phyloP scores from a whole-genome alignment of 1,140 invertebrate genomes.

The Neuroterus valhalla region DNA sequence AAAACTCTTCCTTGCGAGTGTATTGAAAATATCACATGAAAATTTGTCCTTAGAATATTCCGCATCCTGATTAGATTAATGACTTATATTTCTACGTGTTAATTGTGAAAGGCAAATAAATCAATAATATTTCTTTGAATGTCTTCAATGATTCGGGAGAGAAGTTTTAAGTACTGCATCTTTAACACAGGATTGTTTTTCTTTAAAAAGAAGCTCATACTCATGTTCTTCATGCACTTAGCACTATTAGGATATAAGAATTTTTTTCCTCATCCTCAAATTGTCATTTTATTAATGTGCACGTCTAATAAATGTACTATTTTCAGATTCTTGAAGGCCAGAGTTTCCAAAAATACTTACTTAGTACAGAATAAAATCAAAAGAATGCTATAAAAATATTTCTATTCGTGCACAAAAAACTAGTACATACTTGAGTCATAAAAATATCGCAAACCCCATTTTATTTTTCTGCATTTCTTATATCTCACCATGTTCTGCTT shows the following conservation, averaged over 20 bases:
- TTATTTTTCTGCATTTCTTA: not conserved
- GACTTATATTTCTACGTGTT: no score
- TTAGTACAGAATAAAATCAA: not conserved
- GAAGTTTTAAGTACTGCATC: no score
- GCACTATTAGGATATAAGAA: not conserved
- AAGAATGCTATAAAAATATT: not conserved
- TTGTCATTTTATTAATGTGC: conserved; percentile 8
- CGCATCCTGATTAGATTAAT: no score
- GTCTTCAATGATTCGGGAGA: no score
- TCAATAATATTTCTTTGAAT: no score
- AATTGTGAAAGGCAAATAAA: no score
- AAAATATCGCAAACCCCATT: not conserved
- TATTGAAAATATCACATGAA: no score
- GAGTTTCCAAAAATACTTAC: not conserved
- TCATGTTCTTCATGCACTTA: not conserved
- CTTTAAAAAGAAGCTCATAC: not conserved
- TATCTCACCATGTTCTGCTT: not conserved
- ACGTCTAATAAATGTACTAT: conserved; percentile 30
- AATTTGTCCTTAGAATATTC: no score
- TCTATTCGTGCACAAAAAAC: not conserved
- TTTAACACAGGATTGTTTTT: not conserved
- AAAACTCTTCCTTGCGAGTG: no score
- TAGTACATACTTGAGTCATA: not conserved
- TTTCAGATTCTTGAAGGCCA: conserved; percentile 30
- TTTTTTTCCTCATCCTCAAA: not conserved